These are phyloP conservation scores for Oligia fasciuncula DNA, from an alignment of 2,888 invertebrate species.

Conservation along the genomic window DNA sequence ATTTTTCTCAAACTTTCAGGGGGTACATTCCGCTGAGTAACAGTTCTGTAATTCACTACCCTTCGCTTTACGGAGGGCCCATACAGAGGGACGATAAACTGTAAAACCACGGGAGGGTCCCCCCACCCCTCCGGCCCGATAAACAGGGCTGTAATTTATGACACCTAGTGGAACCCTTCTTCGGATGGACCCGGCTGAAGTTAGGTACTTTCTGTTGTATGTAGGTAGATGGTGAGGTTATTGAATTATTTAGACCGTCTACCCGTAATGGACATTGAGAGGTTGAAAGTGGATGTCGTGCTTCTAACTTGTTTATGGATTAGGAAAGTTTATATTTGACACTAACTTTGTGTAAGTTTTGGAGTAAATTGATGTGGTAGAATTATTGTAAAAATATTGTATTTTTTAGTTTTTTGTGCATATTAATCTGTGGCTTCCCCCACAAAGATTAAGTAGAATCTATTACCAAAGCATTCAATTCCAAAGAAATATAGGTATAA, in stretches of 20 bases:
- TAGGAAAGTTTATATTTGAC: constrained; percentile 33
- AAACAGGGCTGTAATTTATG: constrained; percentile 89
- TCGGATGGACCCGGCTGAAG: constrained; percentile 73
- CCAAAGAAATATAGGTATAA: background rate
- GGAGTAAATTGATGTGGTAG: background rate
- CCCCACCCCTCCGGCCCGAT: constrained; percentile 83
- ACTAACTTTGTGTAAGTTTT: constrained; percentile 22
- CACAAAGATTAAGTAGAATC: background rate
- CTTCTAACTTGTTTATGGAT: constrained; percentile 49
- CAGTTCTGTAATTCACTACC: constrained; percentile 83
- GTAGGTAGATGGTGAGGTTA: constrained; percentile 53
- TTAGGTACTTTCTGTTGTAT: constrained; percentile 61
- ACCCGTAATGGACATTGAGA: constrained; percentile 63
- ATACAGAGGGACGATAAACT: constrained; percentile 88
- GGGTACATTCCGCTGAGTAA: constrained; percentile 85
- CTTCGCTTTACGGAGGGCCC: constrained; percentile 80
- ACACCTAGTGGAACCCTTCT: constrained; percentile 83
- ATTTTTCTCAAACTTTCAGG: constrained; percentile 71
- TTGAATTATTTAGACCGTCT: constrained; percentile 66
- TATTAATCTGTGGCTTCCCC: background rate
- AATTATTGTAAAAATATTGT: background rate
- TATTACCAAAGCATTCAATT: background rate
- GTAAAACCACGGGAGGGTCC: constrained; percentile 88
- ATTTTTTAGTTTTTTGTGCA: background rate
- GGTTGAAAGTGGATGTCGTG: constrained; percentile 45